Evolutionary conservation across 1,140 invertebrate species (phyloP).

Genomic region (Brachionus paranguensis): DNA sequence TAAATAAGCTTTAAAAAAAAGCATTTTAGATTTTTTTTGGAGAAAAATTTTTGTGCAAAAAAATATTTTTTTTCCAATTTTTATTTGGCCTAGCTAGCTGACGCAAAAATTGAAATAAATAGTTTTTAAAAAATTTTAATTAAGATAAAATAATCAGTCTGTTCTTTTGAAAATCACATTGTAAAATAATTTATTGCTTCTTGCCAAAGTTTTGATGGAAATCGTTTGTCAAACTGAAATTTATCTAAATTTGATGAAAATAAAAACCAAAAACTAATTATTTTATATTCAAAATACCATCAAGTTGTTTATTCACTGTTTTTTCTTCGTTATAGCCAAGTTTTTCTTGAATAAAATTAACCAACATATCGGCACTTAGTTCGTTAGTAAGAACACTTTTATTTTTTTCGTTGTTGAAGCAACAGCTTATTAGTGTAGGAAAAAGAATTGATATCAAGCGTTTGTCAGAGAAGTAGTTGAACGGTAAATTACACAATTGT

Average conservation of each 20-base stretch:
- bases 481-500: slow-evolving; percentile 78
- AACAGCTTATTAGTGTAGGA: slow-evolving; percentile 76
- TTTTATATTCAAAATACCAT: background rate
- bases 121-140: background rate
- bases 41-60: no score
- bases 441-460: slow-evolving; percentile 70
- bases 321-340: background rate
- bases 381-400: slow-evolving; percentile 69
- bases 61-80: background rate
- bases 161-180: background rate
- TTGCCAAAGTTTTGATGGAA: slow-evolving; percentile 41
- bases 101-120: background rate
- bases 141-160: background rate
- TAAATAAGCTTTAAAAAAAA: background rate
- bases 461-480: slow-evolving; percentile 77
- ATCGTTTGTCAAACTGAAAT: slow-evolving; percentile 39
- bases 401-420: slow-evolving; percentile 66
- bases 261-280: background rate
- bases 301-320: slow-evolving; percentile 41
- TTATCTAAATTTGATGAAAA: slow-evolving; percentile 37
- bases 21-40: background rate
- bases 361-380: slow-evolving; percentile 62
- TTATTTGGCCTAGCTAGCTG: background rate
- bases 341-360: slow-evolving; percentile 52
- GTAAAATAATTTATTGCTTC: slow-evolving; percentile 41